Base-by-base conservation (phyloP, 2,888 invertebrate genomes). In the Agapetus fuscipes region DNA sequence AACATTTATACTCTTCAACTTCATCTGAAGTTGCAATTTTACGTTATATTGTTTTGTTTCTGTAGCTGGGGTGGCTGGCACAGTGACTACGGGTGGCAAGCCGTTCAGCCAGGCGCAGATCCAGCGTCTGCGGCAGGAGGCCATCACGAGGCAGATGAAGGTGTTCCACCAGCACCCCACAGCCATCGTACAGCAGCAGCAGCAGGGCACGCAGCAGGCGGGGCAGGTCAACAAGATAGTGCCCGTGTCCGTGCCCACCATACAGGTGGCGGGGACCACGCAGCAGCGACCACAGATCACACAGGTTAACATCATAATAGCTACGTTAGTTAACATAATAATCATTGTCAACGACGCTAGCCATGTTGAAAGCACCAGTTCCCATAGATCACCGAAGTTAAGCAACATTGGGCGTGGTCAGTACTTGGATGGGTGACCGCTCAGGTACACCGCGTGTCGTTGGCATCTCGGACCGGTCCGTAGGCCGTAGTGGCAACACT, bases 41-140 rank as follows among this genome's bases (percentile, higher is more conserved):
- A n/a, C n/a, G n/a, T n/a, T n/a, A n/a, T 15, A 29, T 34, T 39
- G 33, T 34, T 12, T 27, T 30, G 3, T 24, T 41, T 20, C 31
- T 20, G 9, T 36, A 46, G 41, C 38, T 24, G 12, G 32, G 32
- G 11, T 35, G 7, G 29, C 71, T 2, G 68, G 71, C 0, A 69
- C 69, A 25, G 61, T 71, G 42, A 63, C 69, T 3, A 62, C 72
- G 25, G 64, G 72, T 38, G 65, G 62, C 28, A 73, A 74, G 53
- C 61, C 68, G 3, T 55, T 75, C 14, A 71, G 68, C 14, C 65
- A 64, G 3, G 69, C 71, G 0, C 77, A 76, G 48, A 51, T 76
- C 37, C 75, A 80, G 52, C 66, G 78, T 52, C 76, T 78, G 49
- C 68, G 78, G n/a, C 80, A 80, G 53, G 77, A 76, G 51, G 54